Percentiles rank a stretch among this genome's conserved stretches.
Evolutionary conservation across 2,888 invertebrate genomes (phyloP).

Genomic region (Aphidoletes aphidimyza): DNA sequence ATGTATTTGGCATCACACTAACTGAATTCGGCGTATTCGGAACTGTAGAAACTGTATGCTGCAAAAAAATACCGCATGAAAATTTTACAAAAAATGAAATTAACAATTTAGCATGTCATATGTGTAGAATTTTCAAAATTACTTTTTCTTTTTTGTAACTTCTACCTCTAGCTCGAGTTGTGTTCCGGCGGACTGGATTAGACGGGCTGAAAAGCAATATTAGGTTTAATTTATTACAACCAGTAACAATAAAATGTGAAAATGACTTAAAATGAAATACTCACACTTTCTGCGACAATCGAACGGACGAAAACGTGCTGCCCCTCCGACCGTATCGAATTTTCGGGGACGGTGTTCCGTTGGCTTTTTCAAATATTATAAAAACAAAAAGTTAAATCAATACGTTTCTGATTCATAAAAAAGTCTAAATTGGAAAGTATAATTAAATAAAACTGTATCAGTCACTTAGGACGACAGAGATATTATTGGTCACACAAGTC

Average conservation of each 20-base stretch:
- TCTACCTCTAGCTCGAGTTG: slow-evolving; percentile 67
- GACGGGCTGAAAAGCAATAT: slow-evolving; percentile 59
- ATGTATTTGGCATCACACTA: background rate
- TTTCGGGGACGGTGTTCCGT: slow-evolving; percentile 66
- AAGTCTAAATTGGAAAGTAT: too few species aligned
- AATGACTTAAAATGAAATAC: background rate
- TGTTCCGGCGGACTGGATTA: slow-evolving; percentile 70
- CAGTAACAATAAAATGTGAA: background rate
- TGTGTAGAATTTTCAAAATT: background rate
- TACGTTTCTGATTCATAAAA: too few species aligned
- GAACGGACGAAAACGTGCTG: slow-evolving; percentile 70
- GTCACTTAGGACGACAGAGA: too few species aligned
- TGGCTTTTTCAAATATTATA: slow-evolving; percentile 60
- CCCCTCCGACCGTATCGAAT: slow-evolving; percentile 65
- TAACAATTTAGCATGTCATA: background rate
- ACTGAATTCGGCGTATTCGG: slow-evolving; percentile 27
- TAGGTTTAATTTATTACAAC: background rate
- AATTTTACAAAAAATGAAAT: background rate
- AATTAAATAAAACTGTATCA: too few species aligned
- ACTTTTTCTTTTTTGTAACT: slow-evolving; percentile 67
- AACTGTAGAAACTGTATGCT: background rate
- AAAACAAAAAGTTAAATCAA: background rate
- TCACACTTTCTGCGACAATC: slow-evolving; percentile 68
- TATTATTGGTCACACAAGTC: too few species aligned
- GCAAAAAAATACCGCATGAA: background rate